Base-by-base conservation (phyloP, 2,113 vertebrate genomes). In the Anser brachyrhynchus region DNA sequence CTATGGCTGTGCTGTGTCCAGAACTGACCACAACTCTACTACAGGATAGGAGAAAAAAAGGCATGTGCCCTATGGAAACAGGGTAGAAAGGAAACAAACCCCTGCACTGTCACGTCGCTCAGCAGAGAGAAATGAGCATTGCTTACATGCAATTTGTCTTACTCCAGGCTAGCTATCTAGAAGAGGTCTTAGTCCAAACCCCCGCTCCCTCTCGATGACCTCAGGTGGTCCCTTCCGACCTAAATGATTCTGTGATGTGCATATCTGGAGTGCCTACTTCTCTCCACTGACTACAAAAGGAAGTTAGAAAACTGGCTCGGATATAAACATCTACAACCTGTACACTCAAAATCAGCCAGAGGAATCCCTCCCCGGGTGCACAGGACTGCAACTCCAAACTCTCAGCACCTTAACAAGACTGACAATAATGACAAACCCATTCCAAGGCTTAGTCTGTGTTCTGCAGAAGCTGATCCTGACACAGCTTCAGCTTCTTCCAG, bases 1-100 rank as follows among this genome's bases (percentile, higher is more conserved):
- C 31, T 26, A 54, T 15, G 10, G 3, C 28, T 73, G 69, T 37
- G 26, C 8, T 52, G 29, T 0, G 1, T 13, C 52, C 0, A 0
- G 52, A 82, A 58, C 43, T 43, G 57, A 67, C 12, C 61, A 61
- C 41, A 67, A 5, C 12, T 39, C 46, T 29, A 2, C 5, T 20
- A 52, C 10, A 49, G 22, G 39, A 39, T 4, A 52, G 17, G 65
- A 66, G 41, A 23, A 25, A 44, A 33, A 51, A 65, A 71, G 43
- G n/a, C 57, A 55, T 15, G 8, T 10, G 57, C 2, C 26, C 46
- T 15, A 4, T 5, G 4, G 19, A 13, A 13, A 46, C 39, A 74
- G 39, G 25, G 26, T 31, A 46, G 17, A 69, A 14, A 41, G 37
- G 4, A 76, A 65, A 43, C 2, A 57, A 4, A 4, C 0, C 2